Base-by-base conservation (phyloP, 2,797 vertebrate species). In the Menidia menidia region DNA sequence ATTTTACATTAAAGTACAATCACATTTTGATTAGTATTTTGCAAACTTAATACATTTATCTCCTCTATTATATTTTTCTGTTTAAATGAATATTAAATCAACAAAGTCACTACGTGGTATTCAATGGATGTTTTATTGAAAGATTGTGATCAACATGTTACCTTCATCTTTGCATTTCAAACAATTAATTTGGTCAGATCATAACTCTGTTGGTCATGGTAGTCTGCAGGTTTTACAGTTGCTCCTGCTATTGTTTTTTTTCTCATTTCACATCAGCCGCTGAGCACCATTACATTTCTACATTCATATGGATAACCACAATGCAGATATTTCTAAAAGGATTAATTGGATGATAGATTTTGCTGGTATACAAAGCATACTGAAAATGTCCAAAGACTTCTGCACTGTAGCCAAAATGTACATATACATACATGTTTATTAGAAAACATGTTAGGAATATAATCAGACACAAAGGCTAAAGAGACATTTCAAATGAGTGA, bases 41-140 rank as follows among this genome's bases (percentile, higher is more conserved):
- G 33, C 51, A 12, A 57, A 71, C 42, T 48, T 12, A 15, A 50
- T 57, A 55, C 33, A 44, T 60, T 42, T n/a, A 50, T 18, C 14
- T 54, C 16, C 6, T 43, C 1, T n/a, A 6, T 31, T 0, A 32
- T 44, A 33, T 64, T 32, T 30, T 32, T 45, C 44, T 55, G 11
- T 60, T 61, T 48, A 10, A 68, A 58, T 15, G 3, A 76, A 66
- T 43, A 64, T 18, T 15, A 15, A 16, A 41, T 30, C 0, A 2
- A 9, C n/a, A 66, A 73, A 79, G 9, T 67, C 57, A 79, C 25
- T 44, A 64, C 12, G 16, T 60, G 71, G 56, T 11, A 3, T 81
- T 83, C 52, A 68, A 39, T 59, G 44, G 41, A 77, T 78, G 72
- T 75, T 92, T 91, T 88, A 92, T 89, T 91, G 64, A 79, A 75